Base-by-base conservation (phyloP, 2,888 invertebrate species). In the Drosophila leonis region DNA sequence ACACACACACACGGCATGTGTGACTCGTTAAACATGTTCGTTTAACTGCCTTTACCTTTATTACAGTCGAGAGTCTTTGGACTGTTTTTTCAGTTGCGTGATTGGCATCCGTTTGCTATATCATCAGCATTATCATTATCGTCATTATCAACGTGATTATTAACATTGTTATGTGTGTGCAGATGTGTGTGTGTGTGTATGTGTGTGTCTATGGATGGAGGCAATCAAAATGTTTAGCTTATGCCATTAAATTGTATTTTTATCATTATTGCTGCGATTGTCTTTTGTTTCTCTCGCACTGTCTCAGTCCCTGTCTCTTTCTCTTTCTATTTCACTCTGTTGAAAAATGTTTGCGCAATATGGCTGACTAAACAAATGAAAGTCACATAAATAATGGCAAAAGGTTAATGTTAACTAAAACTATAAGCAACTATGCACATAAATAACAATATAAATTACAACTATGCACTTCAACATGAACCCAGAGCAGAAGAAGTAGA, bases 221-320 rank as follows among this genome's bases (percentile, higher is more conserved):
- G 83, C 78, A 83, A 83, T 78, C 84, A 81, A 78, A 78, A 81
- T 81, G 78, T 77, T 83, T 63, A 61, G 81, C 78, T 83, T 80
- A 72, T 77, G 64, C 63, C 84, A 78, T 78, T 66, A 83, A 81
- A 78, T 78, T 77, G 81, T 78, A 83, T 80, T 83, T 78, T 83
- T 81, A 77, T 70, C 61, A 72, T 62, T 55, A 33, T 51, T 41
- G 49, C 56, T 37, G 39, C 44, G 51, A 48, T 68, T 61, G 65
- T 61, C 31, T 65, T n/a, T 15, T n/a, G 37, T 33, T n/a, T 46
- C 10, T 6, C 6, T 41, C 31, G 31, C 10, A 8, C 20, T 20
- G 20, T 20, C 20, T 4, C 18, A 7, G 24, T 20, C 15, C 7
- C 37, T 15, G 24, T 39, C 56, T 49, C 35, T 57, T 1, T 29